Base-by-base conservation (phyloP, 1,140 invertebrate species). In the Muscidifurax raptorellus region DNA sequence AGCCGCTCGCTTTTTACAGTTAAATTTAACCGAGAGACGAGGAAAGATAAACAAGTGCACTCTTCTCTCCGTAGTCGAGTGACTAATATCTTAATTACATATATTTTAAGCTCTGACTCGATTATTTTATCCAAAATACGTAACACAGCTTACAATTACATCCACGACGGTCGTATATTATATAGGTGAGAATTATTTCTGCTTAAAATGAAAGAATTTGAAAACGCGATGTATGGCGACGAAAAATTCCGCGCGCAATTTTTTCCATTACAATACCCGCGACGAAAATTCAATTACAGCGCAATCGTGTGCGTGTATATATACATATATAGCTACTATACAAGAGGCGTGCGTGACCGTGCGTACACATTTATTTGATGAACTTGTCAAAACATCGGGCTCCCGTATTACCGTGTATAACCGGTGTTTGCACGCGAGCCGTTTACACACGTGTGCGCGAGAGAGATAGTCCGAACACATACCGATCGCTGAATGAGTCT, bases 331-430 rank as follows among this genome's bases (percentile, higher is more conserved):
- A 59, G 0, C n/a, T n/a, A 47, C 12, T 47, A 47, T 47, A 47
- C 44, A 5, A 22, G 5, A 22, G 18, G 44, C 6, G 22, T 69
- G 25, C 22, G 76, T 30, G 75, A 59, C n/a, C 47, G 13, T 13
- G 27, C 7, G 28, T 40, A 59, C 52, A 27, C 74, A 30, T 64
- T 67, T 83, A 76, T 77, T 83, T 77, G 74, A 83, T 74, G 81
- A 83, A 77, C 81, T 47, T 74, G 81, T 83, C 81, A 66, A 83
- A 83, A 83, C 80, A 82, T 32, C 71, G 69, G 18, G 40, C 66
- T 71, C n/a, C 36, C 67, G 64, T 80, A 40, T 80, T 80, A 69
- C 64, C 64, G 32, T 27, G 18, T 67, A 40, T 22, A 28, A 25
- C n/a, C 13, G 30, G 12, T 80, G 79, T 80, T 47, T 80, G 67